Evolutionary conservation across 2,797 vertebrate genomes (phyloP).

Genomic region (Characodon lateralis): DNA sequence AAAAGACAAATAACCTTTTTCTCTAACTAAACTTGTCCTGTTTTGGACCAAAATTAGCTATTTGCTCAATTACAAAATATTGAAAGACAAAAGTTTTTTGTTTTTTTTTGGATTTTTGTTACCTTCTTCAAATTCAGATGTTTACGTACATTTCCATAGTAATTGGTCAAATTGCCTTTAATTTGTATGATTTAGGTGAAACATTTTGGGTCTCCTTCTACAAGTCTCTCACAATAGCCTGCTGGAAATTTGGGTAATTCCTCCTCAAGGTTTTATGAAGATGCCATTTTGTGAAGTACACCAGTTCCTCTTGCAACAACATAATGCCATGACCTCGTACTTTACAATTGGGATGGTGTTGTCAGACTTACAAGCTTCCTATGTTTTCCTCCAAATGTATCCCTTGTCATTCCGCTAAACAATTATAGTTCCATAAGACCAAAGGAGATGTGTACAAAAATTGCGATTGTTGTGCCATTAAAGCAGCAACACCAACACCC

Average conservation of each 20-base stretch:
- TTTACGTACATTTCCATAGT: no score
- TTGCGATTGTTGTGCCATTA: slow-evolving; percentile 1
- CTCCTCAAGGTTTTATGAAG: background rate
- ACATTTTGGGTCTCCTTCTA: background rate
- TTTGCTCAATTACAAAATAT: no score
- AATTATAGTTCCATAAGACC: no score
- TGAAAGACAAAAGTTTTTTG: no score
- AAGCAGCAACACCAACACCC: slow-evolving; percentile 24
- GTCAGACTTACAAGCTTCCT: background rate
- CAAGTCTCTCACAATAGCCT: background rate
- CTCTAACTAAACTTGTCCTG: no score
- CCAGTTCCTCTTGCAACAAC: background rate
- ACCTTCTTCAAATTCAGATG: no score
- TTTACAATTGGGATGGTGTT: background rate
- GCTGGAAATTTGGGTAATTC: background rate
- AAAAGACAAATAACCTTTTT: no score
- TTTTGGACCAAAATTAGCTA: background rate
- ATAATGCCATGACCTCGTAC: background rate
- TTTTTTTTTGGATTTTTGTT: no score
- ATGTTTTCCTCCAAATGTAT: no score
- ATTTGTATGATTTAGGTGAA: background rate
- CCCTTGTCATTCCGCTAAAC: no score
- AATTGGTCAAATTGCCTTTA: no score
- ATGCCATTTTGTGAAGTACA: background rate
- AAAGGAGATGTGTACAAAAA: no score